These are phyloP conservation scores for Zelleria hepariella DNA, from an alignment of 2,888 invertebrate species.

Conservation along the genomic window DNA sequence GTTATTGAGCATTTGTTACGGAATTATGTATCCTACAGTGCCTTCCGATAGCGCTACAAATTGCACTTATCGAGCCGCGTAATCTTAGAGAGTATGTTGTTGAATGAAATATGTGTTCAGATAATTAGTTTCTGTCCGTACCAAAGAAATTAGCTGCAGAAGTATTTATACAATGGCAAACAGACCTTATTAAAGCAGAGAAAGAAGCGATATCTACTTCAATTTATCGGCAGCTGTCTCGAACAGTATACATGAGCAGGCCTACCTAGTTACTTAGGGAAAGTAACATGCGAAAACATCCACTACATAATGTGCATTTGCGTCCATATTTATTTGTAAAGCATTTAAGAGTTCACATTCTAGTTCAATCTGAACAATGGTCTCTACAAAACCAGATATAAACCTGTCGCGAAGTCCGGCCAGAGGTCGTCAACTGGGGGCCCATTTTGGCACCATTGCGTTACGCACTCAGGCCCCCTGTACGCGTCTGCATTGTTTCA, in stretches of 20 bases:
- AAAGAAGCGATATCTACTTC: slow-evolving; percentile 49
- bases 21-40: neutral
- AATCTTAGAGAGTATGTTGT: neutral
- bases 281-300: neutral
- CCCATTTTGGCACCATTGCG: no score
- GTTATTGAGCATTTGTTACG: neutral
- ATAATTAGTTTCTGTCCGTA: neutral
- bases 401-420: slow-evolving; percentile 12
- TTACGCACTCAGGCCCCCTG: no score
- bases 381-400: neutral
- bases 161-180: neutral
- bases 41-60: neutral
- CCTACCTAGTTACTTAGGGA: neutral
- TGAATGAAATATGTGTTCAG: neutral
- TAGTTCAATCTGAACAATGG: neutral
- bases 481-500: no score
- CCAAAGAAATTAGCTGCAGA: neutral
- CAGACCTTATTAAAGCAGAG: slow-evolving; percentile 35
- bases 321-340: no score
- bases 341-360: neutral
- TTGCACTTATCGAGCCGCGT: neutral
- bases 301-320: no score
- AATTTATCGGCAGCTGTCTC: slow-evolving; percentile 44
- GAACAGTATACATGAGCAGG: neutral
- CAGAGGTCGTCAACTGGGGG: no score